Percentiles rank a stretch among this genome's conserved stretches.
phyloP scores from a whole-genome alignment of 2,113 vertebrate species.

The Megalops atlanticus region DNA sequence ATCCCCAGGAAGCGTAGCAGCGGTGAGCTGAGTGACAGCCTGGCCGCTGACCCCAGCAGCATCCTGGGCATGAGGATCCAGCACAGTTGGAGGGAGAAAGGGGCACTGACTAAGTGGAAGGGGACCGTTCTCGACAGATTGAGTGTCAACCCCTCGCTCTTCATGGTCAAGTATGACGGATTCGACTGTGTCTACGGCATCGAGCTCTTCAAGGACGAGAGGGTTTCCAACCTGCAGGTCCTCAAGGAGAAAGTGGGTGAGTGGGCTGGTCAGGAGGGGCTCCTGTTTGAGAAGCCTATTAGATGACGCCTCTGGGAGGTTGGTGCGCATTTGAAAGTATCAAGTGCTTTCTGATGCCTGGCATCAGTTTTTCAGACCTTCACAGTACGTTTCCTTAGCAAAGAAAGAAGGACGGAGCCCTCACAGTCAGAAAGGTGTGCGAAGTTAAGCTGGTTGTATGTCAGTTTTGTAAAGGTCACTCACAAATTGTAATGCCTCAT shows the following conservation, averaged over 20 bases:
- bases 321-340: too few species aligned
- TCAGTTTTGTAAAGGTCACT: too few species aligned
- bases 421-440: too few species aligned
- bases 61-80: constrained; percentile 73
- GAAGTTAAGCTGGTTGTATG: too few species aligned
- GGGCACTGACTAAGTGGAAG: constrained; percentile 75
- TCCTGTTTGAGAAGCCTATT: too few species aligned
- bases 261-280: too few species aligned
- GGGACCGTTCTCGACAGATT: constrained; percentile 76
- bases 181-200: constrained; percentile 79
- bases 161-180: constrained; percentile 79
- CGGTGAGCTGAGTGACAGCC: constrained; percentile 71
- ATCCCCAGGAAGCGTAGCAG: constrained; percentile 72
- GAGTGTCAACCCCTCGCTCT: constrained; percentile 69
- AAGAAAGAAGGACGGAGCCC: too few species aligned
- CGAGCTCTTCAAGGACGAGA: constrained; percentile 75
- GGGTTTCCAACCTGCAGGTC: constrained; percentile 73
- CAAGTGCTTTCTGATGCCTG: too few species aligned
- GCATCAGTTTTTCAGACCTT: too few species aligned
- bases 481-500: too few species aligned
- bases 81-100: constrained; percentile 77
- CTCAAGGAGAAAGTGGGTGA: constrained; percentile 74
- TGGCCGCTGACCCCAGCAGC: constrained; percentile 70
- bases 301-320: too few species aligned
- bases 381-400: too few species aligned